Base-by-base conservation (phyloP, 1,140 invertebrate species). In the Platyscapa corneri region DNA sequence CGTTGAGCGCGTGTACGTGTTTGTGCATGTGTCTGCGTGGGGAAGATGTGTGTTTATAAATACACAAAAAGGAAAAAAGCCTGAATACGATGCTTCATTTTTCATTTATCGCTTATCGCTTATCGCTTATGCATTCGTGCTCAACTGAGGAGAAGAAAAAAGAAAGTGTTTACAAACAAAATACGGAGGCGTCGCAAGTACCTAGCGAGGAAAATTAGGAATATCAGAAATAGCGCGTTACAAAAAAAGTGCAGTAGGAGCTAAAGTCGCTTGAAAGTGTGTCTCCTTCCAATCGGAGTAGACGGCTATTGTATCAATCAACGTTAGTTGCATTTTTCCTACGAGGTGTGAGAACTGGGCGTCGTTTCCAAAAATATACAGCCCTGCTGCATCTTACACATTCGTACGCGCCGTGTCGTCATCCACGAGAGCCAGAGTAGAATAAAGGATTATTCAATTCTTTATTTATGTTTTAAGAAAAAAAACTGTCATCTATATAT, bases 401-500 rank as follows among this genome's bases (percentile, higher is more conserved):
- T 74, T 42, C 27, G 27, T 60, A 7, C 56, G 10, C 56, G 27
- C 56, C n/a, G 42, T 23, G 30, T 84, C 82, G 60, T 84, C 23
- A 42, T 42, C 53, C 67, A 64, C 46, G 83, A 79, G 83, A 78
- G 83, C 60, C 65, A 79, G 75, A 72, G 82, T 42, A 30, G 37
- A 72, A 23, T 30, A 64, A 79, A 67, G 27, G 78, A 30, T 77
- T 42, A 83, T 14, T 78, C 53, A 67, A 53, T 83, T 77, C 72
- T 60, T 83, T 83, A 42, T 34, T n/a, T 65, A 77, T 77, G 56
- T 77, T 83, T 32, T 39, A 77, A 80, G 77, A 85, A 74, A 49
- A 74, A 72, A 79, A 79, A 74, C 32, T 72, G 83, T 80, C 65
- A 80, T 85, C 42, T 85, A 85, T 84, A 85, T 78, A 85, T 85